Base-by-base conservation (phyloP, 2,113 vertebrate species). In the Notiomystis cincta region DNA sequence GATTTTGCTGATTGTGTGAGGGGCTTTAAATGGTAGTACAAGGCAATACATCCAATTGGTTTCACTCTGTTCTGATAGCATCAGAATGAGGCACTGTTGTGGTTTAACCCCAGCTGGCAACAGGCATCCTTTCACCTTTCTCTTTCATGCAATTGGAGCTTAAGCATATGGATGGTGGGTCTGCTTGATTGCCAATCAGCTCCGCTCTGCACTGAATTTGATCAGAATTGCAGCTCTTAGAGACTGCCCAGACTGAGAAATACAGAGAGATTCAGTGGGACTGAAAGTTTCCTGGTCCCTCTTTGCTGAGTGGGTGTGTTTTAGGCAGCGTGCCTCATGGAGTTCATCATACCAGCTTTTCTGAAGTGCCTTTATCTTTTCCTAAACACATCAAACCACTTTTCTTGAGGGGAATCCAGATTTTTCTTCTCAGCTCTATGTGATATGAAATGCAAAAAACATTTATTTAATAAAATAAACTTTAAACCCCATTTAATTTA, bases 11-110 rank as follows among this genome's bases (percentile, higher is more conserved):
- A 82, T 80, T 56, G 12, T 80, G 31, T 93, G 35, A 85, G 44
- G 47, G 22, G 19, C 73, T 96, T 95, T 88, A 89, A 86, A 93
- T 73, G 48, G 78, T 79, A 76, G 44, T 82, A 56, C 78, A 58
- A 56, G 75, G 56, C 58, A 91, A 53, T 61, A 11, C 13, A 23
- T 90, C 92, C 50, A 70, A 19, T 30, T 57, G 50, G 64, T 56
- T 90, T 89, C 56, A 56, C 13, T 87, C 22, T 73, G 11, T 47
- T 89, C 70, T 72, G 62, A 57, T 23, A 87, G 50, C 22, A 73
- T 2, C 12, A 60, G 58, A 51, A 42, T 28, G 67, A 93, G n/a
- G 10, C 31, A 22, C 57, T 51, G 81, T 21, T 1, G 1, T 22
- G 8, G 24, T 45, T 79, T 65, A 71, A 71, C 30, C 44, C 50